Percentiles rank a stretch among this genome's conserved stretches.
phyloP scores from a whole-genome alignment of 2,888 invertebrate genomes.

The Girardia tigrina region DNA sequence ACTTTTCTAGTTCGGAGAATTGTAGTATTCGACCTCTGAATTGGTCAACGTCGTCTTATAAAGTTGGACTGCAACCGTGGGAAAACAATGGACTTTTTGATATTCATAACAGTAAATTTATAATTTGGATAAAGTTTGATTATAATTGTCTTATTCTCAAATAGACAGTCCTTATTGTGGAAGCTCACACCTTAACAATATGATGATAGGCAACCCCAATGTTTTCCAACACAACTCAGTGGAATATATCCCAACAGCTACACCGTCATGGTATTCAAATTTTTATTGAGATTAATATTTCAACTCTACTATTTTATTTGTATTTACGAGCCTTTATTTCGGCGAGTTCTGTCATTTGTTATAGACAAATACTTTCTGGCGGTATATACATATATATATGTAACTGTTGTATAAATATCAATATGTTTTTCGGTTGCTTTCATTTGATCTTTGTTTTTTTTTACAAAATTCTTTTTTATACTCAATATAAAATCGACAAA shows the following conservation, averaged over 20 bases:
- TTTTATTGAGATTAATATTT: conserved; percentile 23
- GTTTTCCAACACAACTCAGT: background rate
- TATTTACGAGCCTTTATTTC: too few relatives aligned
- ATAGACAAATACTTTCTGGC: too few relatives aligned
- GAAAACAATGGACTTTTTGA: background rate
- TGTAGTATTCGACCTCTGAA: background rate
- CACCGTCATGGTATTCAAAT: background rate
- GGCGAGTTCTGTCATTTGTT: too few relatives aligned
- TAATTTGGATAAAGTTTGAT: background rate
- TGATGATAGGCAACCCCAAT: background rate
- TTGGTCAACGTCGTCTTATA: conserved; percentile 5
- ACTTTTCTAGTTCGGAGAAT: background rate
- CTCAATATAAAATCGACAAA: too few relatives aligned
- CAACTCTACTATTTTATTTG: too few relatives aligned
- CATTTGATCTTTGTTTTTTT: too few relatives aligned
- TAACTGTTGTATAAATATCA: too few relatives aligned
- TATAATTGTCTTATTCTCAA: background rate
- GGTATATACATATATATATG: too few relatives aligned
- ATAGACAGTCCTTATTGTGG: background rate
- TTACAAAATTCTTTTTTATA: too few relatives aligned
- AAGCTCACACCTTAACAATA: conserved; percentile 14
- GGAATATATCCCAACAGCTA: conserved; percentile 17
- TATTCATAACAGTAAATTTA: background rate
- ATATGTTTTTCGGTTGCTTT: too few relatives aligned
- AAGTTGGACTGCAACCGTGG: background rate